A percentile compares a stretch with the other conserved stretches of the same genome.
Evolutionary conservation across 2,113 vertebrate genomes (phyloP).

Genomic region (Piaya cayana): DNA sequence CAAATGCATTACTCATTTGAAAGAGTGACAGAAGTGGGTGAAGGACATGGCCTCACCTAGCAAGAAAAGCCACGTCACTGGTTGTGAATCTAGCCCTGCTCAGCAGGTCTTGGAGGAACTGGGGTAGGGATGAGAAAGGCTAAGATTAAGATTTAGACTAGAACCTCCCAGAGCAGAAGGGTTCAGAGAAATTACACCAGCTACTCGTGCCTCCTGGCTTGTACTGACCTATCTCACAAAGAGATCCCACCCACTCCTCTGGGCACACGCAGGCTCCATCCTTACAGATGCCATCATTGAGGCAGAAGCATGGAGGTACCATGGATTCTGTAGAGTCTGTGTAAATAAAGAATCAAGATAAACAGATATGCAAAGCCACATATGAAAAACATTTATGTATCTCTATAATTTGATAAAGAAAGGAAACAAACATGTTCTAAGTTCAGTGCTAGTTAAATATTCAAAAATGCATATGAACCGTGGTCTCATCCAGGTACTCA

Average conservation of each 20-base stretch:
- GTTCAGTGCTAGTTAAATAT: not conserved
- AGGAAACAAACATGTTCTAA: not conserved
- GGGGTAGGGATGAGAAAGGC: too few relatives aligned
- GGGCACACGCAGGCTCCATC: slow-evolving; percentile 37
- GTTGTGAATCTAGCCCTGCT: rapidly evolving
- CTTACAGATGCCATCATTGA: slow-evolving; percentile 28
- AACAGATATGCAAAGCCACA: rapidly evolving
- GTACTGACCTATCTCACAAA: slow-evolving; percentile 37
- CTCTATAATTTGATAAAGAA: not conserved
- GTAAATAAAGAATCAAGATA: not conserved
- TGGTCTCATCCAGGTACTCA: not conserved
- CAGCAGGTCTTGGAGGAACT: not conserved
- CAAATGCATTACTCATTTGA: not conserved
- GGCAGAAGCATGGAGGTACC: not conserved
- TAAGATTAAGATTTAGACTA: not conserved
- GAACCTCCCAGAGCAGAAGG: not conserved
- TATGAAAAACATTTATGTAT: not conserved
- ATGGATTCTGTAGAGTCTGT: not conserved
- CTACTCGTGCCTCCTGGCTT: not conserved
- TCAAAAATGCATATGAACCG: not conserved
- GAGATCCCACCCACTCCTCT: slow-evolving; percentile 38
- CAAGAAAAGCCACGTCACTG: not conserved
- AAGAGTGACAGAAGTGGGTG: not conserved
- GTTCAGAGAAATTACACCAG: not conserved
- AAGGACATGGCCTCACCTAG: rapidly evolving